Base-by-base conservation (phyloP, 2,113 vertebrate species). In the Takifugu bimaculatus region DNA sequence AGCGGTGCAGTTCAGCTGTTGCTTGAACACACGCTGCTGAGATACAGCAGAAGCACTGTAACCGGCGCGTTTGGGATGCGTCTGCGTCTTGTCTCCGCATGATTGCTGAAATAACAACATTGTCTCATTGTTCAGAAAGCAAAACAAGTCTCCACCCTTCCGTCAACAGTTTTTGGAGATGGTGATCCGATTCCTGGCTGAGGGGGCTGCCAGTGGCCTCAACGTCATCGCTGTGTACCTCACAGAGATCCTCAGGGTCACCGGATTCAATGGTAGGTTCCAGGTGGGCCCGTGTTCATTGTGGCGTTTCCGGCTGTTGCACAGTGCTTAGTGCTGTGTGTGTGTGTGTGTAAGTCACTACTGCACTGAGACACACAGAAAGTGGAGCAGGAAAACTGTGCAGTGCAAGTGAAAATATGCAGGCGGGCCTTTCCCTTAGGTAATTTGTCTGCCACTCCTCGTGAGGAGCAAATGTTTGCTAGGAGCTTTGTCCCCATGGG, bases 141-240 rank as follows among this genome's bases (percentile, higher is more conserved):
- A 26, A 66, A 65, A 50, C 47, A 13, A 42, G 27, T 80, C 49
- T 57, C 56, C 59, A 0, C 44, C 20, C 12, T 50, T 53, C 13
- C 52, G 42, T 7, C 42, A 20, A 42, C 63, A 91, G 90, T 85
- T 90, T 72, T 65, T 88, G 2, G 69, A 86, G 63, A 91, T 74
- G 65, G 79, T 84, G 63, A 85, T 91, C 72, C 72, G 76, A 50
- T 88, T 88, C 76, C 52, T 91, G 57, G 88, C 90, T 15, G 89
- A 91, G 69, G 90, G 90, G 42, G 89, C 87, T 43, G 89, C 90
- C 60, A 90, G 88, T 13, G 90, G 90, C 71, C 86, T 91, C 50
- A 91, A 91, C 2, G 90, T 91, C 77, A 91, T 91, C 7, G 88
- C 87, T 5, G 90, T 90, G 28, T 91, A 90, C 32, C 74, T 90